These are phyloP conservation scores for Parazoanthus swiftii DNA, from an alignment of 92 coral and sea anemone genomes.

Conservation along the genomic window DNA sequence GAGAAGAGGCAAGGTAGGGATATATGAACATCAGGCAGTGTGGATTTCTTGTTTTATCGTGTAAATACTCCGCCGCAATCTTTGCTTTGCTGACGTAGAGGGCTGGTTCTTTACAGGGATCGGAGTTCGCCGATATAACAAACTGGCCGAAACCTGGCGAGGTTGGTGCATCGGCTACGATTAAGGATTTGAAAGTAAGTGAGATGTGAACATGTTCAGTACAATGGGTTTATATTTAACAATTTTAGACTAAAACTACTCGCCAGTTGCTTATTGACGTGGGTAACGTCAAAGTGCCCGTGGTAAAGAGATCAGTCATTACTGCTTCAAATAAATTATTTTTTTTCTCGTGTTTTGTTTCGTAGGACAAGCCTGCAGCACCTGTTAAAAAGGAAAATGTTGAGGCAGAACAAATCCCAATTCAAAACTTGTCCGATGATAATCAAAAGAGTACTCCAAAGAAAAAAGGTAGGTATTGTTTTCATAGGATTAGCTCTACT, in stretches of 20 bases:
- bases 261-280: slow-evolving; percentile 18
- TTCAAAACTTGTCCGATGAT: slow-evolving; percentile 27
- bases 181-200: slow-evolving; percentile 60
- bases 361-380: slow-evolving; percentile 40
- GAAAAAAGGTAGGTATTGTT: slow-evolving; percentile 42
- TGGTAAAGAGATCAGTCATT: slow-evolving; percentile 29
- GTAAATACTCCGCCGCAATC: slow-evolving; percentile 25
- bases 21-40: neutral
- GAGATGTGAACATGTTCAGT: neutral
- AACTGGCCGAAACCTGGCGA: slow-evolving; percentile 99
- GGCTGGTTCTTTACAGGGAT: slow-evolving; percentile 65
- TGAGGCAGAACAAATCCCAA: slow-evolving; percentile 14
- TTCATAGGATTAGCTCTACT: neutral
- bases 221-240: neutral
- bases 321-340: neutral
- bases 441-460: slow-evolving; percentile 39
- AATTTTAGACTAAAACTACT: neutral
- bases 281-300: neutral
- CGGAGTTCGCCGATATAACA: slow-evolving; percentile 86
- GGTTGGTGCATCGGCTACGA: slow-evolving; percentile 66
- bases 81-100: slow-evolving; percentile 32
- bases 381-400: slow-evolving; percentile 43
- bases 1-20: slow-evolving; percentile 75
- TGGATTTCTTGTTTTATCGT: slow-evolving; percentile 29
- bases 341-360: neutral